Percentiles rank a stretch among this genome's conserved stretches.
Evolutionary conservation across 2,888 invertebrate genomes (phyloP).

Genomic region (Platycheirus albimanus): DNA sequence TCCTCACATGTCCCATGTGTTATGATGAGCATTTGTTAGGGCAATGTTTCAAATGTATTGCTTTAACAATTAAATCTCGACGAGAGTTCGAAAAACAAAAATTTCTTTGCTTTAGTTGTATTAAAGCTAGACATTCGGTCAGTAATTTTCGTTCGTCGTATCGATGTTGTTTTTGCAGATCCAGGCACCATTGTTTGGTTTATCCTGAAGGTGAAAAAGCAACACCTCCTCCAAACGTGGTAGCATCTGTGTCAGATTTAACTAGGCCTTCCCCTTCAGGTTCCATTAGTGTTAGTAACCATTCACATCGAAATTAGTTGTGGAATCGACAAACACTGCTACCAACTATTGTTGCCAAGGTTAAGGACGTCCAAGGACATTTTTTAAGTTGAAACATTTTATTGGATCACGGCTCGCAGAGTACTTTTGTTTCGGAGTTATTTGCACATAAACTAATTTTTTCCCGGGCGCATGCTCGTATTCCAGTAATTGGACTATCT

Average conservation of each 20-base stretch:
- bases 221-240: too few relatives aligned
- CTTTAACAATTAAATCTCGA: neutral
- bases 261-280: too few relatives aligned
- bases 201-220: neutral
- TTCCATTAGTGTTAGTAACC: too few relatives aligned
- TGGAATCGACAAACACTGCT: neutral
- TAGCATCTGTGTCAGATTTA: too few relatives aligned
- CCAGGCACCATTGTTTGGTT: neutral
- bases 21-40: neutral
- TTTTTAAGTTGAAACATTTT: too few relatives aligned
- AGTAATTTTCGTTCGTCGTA: neutral
- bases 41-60: neutral
- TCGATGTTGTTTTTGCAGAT: neutral
- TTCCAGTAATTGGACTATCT: constrained; percentile 1
- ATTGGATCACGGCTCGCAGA: neutral
- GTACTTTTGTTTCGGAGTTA: constrained; percentile 1
- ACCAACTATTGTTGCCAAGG: neutral
- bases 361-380: neutral
- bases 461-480: neutral
- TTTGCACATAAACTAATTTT: neutral
- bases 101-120: constrained; percentile 9
- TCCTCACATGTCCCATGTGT: neutral
- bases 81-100: neutral
- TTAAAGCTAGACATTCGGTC: neutral
- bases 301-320: neutral